Evolutionary conservation across 2,113 vertebrate genomes (phyloP).

Genomic region (Lepisosteus oculatus): DNA sequence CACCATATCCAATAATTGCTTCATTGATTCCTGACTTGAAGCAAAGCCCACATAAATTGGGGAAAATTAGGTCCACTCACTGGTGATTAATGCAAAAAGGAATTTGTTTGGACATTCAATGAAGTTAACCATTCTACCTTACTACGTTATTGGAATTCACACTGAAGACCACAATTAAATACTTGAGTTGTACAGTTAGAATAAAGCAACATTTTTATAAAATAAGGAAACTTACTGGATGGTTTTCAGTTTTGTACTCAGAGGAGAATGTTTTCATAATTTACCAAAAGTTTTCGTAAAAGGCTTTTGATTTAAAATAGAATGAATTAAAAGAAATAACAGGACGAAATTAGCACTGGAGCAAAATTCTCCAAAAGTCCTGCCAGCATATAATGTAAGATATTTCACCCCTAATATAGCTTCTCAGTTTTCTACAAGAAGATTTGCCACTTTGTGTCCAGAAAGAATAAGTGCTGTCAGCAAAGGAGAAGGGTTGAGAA

Average conservation of each 20-base stretch:
- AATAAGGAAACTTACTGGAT: background rate
- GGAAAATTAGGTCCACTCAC: background rate
- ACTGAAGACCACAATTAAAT: too few relatives aligned
- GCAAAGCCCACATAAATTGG: background rate
- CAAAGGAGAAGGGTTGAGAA: background rate
- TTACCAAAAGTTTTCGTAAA: too few relatives aligned
- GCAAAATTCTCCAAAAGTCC: background rate
- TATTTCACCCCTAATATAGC: background rate
- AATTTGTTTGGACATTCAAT: constrained; percentile 2
- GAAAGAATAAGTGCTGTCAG: background rate
- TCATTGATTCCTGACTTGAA: background rate
- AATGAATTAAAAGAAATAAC: too few relatives aligned
- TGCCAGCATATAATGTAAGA: background rate
- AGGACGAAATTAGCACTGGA: too few relatives aligned
- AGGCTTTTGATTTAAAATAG: too few relatives aligned
- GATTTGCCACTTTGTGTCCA: background rate
- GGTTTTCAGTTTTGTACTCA: too few relatives aligned
- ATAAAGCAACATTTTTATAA: background rate
- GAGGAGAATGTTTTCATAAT: too few relatives aligned
- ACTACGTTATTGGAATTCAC: too few relatives aligned
- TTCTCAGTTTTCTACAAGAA: background rate
- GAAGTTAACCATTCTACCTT: background rate
- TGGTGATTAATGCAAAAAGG: background rate
- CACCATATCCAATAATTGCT: constrained; percentile 7
- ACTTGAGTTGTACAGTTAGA: background rate